Evolutionary conservation across 2,888 invertebrate species (phyloP), one percentile per base, ranked within the genome.

Genomic region (Hirtodrosophila alboralis): DNA sequence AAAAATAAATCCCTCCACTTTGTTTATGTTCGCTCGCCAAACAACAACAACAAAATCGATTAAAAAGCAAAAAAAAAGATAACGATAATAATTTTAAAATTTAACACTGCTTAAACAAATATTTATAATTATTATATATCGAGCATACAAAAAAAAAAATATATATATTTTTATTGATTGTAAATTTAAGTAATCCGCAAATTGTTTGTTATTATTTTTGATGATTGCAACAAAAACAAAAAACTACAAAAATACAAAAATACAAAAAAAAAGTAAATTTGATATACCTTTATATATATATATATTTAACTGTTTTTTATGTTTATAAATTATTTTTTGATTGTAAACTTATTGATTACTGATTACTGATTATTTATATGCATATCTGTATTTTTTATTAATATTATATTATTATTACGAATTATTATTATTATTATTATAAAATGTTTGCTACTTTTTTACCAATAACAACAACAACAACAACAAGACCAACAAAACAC

Each of bases 291-390:
- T 54, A 18, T 57, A 56, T 23, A 66, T 69, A 73, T 48, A 59
- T 77, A 76, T 77, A 84, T 84, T 72, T 43, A 84, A 67, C 81
- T 79, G 85, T 79, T 84, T 79, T 84, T 79, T 84, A 78, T 84
- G 78, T 78, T 78, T 84, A 78, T 84, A 80, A 78, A 72, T 84
- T 84, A 81, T 81, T 75, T 80, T 77, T 79, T 81, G 63, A 84
- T 78, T 81, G 61, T 81, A 64, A 80, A 61, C 36, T 23, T 23
- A 23, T 23, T 23, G 23, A 23, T 56, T 84, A 78, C 76, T 80
- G 78, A 79, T 84, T 76, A 81, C 66, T 81, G 78, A 81, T 84
- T 78, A 78, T 83, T 77, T 76, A 83, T 79, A 68, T 70, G 54
- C 61, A 62, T 73, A 80, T 34, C 52, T 66, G 58, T 65, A 65